Conservation (phyloP, 2,797 vertebrate genomes). For the Halcyon smyrnensis region DNA sequence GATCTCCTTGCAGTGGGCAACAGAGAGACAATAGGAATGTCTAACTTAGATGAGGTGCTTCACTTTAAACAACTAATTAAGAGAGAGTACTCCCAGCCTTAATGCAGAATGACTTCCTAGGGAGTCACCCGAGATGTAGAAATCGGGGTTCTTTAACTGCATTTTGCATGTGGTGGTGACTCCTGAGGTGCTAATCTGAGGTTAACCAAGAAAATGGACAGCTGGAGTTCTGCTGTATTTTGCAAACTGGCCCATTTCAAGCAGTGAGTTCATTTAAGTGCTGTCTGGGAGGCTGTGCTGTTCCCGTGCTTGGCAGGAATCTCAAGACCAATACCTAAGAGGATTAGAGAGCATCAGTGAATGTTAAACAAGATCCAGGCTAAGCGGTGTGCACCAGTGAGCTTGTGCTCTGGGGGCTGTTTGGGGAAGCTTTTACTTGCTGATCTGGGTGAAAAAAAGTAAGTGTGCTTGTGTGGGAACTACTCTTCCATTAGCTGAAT, state of each 20-base stretch:
- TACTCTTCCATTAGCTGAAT: not conserved
- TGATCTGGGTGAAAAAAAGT: not conserved
- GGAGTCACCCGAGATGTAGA: not conserved
- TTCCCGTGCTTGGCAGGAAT: conserved; percentile 40
- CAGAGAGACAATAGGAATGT: not conserved
- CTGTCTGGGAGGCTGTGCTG: conserved; percentile 9
- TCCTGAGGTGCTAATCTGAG: not conserved
- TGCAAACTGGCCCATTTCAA: not conserved
- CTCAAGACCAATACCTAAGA: conserved; percentile 47
- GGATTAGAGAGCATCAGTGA: conserved; percentile 37
- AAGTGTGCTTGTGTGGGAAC: not conserved
- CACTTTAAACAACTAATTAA: not conserved
- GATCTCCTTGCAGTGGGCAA: not conserved
- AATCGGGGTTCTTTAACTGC: not conserved
- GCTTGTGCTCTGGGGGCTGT: not conserved
- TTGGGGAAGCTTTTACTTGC: conserved; percentile 11
- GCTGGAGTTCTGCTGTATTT: not conserved
- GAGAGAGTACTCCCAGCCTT: not conserved
- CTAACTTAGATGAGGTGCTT: not conserved
- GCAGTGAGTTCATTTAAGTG: not conserved
- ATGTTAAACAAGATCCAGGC: conserved; percentile 35
- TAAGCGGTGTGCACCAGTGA: conserved; percentile 59
- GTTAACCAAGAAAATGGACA: not conserved
- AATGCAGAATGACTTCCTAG: not conserved
- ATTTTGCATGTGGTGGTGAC: not conserved